Evolutionary conservation across 2,888 invertebrate species (phyloP).

Genomic region (Elegia similella): DNA sequence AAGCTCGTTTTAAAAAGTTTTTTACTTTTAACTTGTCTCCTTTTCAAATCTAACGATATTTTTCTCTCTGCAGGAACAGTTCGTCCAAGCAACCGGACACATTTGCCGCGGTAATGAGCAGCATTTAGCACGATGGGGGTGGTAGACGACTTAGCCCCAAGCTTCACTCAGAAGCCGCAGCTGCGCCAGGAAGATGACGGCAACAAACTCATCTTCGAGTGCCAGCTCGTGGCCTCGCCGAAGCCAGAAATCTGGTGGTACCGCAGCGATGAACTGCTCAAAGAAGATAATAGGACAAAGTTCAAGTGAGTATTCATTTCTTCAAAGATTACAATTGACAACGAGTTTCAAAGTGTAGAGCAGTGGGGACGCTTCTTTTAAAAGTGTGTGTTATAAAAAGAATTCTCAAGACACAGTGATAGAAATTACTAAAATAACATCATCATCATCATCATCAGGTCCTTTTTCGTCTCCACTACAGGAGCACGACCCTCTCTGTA

Average conservation of each 20-base stretch:
- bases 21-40: too few relatives aligned
- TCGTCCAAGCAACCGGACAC: constrained; percentile 28
- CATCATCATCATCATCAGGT: too few relatives aligned
- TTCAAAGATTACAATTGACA: too few relatives aligned
- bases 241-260: constrained; percentile 96
- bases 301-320: constrained; percentile 81
- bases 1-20: too few relatives aligned
- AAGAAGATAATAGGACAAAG: constrained; percentile 92
- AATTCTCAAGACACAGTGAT: too few relatives aligned
- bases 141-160: constrained; percentile 97
- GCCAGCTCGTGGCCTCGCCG: constrained; percentile 92
- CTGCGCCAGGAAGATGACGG: constrained; percentile 98
- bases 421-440: too few relatives aligned
- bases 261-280: constrained; percentile 91
- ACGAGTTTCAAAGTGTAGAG: too few relatives aligned
- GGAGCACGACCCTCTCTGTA: too few relatives aligned
- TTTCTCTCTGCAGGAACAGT: constrained; percentile 10
- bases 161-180: constrained; percentile 98
- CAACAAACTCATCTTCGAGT: constrained; percentile 96
- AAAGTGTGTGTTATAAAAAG: too few relatives aligned
- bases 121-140: constrained; percentile 86
- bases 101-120: constrained; percentile 65
- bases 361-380: too few relatives aligned
- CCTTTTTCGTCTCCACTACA: too few relatives aligned
- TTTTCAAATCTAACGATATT: neutral